Evolutionary conservation across 1,140 invertebrate species (phyloP).

Genomic region (Drosophila sp.): DNA sequence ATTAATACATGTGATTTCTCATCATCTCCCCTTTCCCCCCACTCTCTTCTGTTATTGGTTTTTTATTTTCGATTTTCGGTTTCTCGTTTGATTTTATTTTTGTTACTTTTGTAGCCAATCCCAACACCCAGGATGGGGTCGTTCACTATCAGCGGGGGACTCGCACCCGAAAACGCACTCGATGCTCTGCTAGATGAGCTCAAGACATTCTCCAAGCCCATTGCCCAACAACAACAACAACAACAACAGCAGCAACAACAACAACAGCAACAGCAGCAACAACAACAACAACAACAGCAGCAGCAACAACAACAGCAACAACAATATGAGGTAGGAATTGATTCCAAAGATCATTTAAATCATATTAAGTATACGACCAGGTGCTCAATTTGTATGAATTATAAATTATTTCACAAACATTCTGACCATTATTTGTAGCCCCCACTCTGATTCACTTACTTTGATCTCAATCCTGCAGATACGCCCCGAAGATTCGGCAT

Average conservation of each 20-base stretch:
- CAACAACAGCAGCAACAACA: conserved; percentile 62
- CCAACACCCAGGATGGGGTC: conserved; percentile 85
- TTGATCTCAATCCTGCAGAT: conserved; percentile 31
- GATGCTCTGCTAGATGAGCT: conserved; percentile 97
- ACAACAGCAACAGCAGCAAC: conserved; percentile 48
- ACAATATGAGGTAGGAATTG: conserved; percentile 59
- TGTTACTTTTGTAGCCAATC: conserved; percentile 78
- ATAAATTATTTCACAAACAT: no score
- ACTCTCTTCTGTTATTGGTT: neutral
- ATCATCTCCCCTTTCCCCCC: conserved; percentile 22
- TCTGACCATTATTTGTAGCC: no score
- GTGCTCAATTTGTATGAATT: no score
- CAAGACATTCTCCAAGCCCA: conserved; percentile 91
- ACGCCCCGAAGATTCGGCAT: conserved; percentile 82
- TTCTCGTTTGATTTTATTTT: conserved; percentile 27
- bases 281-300: conserved; percentile 38
- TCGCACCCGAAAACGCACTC: conserved; percentile 94
- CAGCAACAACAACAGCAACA: conserved; percentile 33
- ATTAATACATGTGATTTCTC: conserved; percentile 17
- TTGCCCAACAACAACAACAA: conserved; percentile 70
- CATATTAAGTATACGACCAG: neutral
- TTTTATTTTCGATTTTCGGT: neutral
- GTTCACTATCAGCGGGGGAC: conserved; percentile 87
- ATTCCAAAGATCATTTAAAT: neutral
- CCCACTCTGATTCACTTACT: no score